A percentile compares a stretch with the other conserved stretches of the same genome.
Conservation (phyloP, 2,888 invertebrate genomes). For the Fragum sueziense region DNA sequence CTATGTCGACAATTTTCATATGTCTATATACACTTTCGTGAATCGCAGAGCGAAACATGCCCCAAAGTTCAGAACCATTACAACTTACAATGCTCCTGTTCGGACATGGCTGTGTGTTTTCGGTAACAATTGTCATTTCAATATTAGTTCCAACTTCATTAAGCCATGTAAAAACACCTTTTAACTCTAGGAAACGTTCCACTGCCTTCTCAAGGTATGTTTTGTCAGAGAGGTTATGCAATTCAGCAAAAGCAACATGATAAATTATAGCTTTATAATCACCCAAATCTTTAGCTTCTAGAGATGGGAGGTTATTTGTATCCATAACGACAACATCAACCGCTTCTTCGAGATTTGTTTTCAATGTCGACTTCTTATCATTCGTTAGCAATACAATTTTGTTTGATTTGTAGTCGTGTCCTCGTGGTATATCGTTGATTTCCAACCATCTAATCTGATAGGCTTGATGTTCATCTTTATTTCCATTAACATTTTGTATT, state of each 20-base stretch:
- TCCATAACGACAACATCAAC: background rate
- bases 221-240: background rate
- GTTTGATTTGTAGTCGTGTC: background rate
- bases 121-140: background rate
- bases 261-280: background rate
- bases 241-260: background rate
- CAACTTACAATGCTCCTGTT: background rate
- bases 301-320: background rate
- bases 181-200: background rate
- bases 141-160: background rate
- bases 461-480: background rate
- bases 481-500: background rate
- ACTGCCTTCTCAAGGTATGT: background rate
- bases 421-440: background rate
- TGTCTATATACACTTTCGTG: slow-evolving; percentile 6
- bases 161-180: background rate
- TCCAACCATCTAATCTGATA: background rate
- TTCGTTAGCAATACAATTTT: background rate
- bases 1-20: slow-evolving; percentile 11
- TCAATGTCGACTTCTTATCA: background rate
- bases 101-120: slow-evolving; percentile 3
- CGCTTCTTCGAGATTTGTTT: background rate
- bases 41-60: slow-evolving; percentile 23
- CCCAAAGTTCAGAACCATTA: slow-evolving; percentile 25
- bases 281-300: background rate